These are phyloP conservation scores for Antidorcas marsupialis DNA, from an alignment of 2,113 vertebrate species.

Conservation along the genomic window DNA sequence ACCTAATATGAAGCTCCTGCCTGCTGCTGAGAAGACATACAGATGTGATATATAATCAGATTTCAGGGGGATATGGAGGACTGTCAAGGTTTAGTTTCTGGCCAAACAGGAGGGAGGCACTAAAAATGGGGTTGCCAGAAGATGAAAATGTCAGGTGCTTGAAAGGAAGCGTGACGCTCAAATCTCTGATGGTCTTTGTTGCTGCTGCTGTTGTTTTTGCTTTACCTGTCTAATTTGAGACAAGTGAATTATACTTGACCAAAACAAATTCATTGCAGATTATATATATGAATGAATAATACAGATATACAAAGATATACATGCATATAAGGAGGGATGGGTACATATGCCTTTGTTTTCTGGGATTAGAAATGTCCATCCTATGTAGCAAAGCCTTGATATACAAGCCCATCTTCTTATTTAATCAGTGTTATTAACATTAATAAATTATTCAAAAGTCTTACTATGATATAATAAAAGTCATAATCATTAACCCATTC, in stretches of 20 bases:
- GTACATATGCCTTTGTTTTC: not conserved
- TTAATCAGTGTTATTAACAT: not conserved
- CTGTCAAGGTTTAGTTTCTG: constrained; percentile 35
- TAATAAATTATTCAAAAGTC: not conserved
- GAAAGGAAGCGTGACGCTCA: not conserved
- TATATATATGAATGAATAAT: not conserved
- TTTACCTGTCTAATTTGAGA: not conserved
- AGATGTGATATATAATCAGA: constrained; percentile 31
- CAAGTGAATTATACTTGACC: not conserved
- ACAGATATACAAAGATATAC: not conserved
- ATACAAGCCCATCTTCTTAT: not conserved
- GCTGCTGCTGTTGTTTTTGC: not conserved
- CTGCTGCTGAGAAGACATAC: not conserved
- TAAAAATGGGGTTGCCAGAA: not conserved
- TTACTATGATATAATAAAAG: not conserved
- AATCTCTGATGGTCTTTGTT: not conserved
- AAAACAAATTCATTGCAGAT: not conserved
- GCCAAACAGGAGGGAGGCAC: constrained; percentile 5
- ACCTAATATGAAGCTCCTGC: not conserved
- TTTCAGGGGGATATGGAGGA: not conserved
- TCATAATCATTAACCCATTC: not conserved
- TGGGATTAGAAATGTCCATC: not conserved
- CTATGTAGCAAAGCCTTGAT: not conserved
- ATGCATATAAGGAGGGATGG: not conserved
- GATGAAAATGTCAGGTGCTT: not conserved